Percentiles rank a stretch among this genome's conserved stretches.
Evolutionary conservation across 2,113 vertebrate genomes (phyloP).

Genomic region (Prionailurus bengalensis): DNA sequence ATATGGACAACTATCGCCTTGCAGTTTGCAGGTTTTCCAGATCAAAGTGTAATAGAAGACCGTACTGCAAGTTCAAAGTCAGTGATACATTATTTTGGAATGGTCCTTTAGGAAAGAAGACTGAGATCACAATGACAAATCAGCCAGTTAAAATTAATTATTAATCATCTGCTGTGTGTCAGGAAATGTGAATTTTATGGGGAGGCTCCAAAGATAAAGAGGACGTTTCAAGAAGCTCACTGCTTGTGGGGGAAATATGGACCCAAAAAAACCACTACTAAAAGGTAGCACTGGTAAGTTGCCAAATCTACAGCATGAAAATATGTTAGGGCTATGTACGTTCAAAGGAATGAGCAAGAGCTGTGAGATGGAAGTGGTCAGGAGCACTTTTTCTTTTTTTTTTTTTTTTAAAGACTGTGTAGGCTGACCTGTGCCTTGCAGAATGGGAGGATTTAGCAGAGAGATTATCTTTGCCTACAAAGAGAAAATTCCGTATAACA

Average conservation of each 20-base stretch:
- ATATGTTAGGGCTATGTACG: neutral
- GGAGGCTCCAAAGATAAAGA: neutral
- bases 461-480: neutral
- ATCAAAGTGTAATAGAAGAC: neutral
- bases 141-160: neutral
- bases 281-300: neutral
- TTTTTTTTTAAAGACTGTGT: neutral
- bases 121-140: neutral
- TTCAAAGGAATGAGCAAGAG: constrained; percentile 31
- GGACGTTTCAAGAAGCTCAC: neutral
- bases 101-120: neutral
- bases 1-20: neutral
- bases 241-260: neutral
- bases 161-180: neutral
- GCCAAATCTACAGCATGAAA: neutral
- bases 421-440: neutral
- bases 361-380: neutral
- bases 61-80: neutral
- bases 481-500: neutral
- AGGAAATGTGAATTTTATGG: neutral
- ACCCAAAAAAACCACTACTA: neutral
- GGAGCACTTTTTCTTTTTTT: neutral
- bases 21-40: neutral
- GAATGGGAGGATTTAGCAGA: constrained; percentile 31
- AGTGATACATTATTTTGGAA: neutral